Base-by-base conservation (phyloP, 2,113 vertebrate genomes). In the Benitochromis conjunctus region DNA sequence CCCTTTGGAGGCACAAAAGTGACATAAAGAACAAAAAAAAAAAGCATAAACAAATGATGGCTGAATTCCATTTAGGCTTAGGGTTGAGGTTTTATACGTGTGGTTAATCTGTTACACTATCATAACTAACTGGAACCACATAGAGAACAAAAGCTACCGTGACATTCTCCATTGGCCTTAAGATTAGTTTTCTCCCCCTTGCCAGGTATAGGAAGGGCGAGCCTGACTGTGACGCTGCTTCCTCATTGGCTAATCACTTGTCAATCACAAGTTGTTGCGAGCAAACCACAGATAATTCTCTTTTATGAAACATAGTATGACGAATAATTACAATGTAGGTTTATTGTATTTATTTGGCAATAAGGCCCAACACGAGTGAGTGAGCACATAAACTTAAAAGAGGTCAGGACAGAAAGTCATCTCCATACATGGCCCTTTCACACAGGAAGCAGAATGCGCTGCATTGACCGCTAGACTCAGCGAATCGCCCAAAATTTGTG, bases 11-110 rank as follows among this genome's bases (percentile, higher is more conserved):
- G 34, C 34, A 34, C 34, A 56, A n/a, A 18, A 46, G 38, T 16
- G 41, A 19, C n/a, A 29, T 54, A 38, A 64, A 62, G 31, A 3
- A 0, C 1, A 51, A 5, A 60, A 51, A 83, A 31, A 34, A 6
- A 3, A 60, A 26, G 0, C 2, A 19, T 46, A 29, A 58, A 36
- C 18, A 9, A n/a, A 11, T 36, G 9, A 53, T 62, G 56, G 34
- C 26, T 76, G 6, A 76, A 51, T 36, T 80, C 13, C 10, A 41
- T 66, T 83, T 74, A 76, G n/a, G 31, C 26, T 38, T n/a, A 13
- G 7, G 7, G 51, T 31, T 69, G 57, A 7, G 11, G 41, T 57
- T 24, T 46, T 43, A 4, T 21, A 26, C 5, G 14, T 21, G 79
- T 14, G 41, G 54, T 5, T 9, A 54, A n/a, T 76, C 54, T 34